Conservation (phyloP, 2,888 invertebrate genomes). For the Lobophora halterata region DNA sequence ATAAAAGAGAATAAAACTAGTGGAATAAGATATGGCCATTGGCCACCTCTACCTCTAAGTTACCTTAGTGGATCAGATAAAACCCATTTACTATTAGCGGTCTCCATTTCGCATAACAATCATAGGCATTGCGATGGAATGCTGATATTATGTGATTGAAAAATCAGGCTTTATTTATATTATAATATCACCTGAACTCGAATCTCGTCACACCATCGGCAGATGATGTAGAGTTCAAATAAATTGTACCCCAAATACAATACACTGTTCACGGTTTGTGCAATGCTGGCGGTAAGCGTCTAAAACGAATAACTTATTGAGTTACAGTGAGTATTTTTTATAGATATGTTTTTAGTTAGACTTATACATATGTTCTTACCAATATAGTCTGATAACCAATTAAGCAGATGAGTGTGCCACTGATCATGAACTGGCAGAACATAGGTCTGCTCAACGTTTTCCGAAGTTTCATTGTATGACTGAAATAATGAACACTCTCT, state of each 20-base stretch:
- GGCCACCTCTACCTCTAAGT: too few species aligned
- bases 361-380: slow-evolving; percentile 40
- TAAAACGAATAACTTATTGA: slow-evolving; percentile 28
- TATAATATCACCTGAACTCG: slow-evolving; percentile 66
- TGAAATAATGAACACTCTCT: slow-evolving; percentile 30
- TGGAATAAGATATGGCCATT: too few species aligned
- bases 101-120: too few species aligned
- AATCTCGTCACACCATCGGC: slow-evolving; percentile 68
- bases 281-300: slow-evolving; percentile 49
- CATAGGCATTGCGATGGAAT: too few species aligned
- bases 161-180: too few species aligned
- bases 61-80: too few species aligned
- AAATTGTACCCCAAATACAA: slow-evolving; percentile 62
- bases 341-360: slow-evolving; percentile 2
- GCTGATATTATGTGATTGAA: too few species aligned
- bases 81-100: too few species aligned
- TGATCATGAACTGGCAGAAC: slow-evolving; percentile 61
- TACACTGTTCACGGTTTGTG: slow-evolving; percentile 58
- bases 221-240: slow-evolving; percentile 60
- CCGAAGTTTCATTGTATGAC: slow-evolving; percentile 52
- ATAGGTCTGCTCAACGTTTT: slow-evolving; percentile 58
- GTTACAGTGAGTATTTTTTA: slow-evolving; percentile 2
- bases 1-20: too few species aligned
- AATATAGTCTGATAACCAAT: slow-evolving; percentile 62
- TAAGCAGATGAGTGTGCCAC: slow-evolving; percentile 63